Base-by-base conservation (phyloP, 1,140 invertebrate species). In the Scaptomyza montana region DNA sequence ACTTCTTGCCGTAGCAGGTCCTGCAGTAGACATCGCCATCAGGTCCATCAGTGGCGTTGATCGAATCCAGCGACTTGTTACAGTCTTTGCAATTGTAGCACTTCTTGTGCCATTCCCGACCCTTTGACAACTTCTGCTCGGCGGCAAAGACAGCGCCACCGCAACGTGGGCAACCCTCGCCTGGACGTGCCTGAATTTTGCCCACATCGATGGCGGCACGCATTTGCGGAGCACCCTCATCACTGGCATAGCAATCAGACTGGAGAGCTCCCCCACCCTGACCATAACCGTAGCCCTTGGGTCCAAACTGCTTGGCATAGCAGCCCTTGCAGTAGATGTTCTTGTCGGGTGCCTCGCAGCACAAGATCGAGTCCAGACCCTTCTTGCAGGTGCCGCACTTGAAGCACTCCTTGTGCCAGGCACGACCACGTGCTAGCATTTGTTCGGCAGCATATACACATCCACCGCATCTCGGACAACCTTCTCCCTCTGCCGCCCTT, bases 321-420 rank as follows among this genome's bases (percentile, higher is more conserved):
- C 97, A 98, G 87, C 97, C 96, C 97, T 97, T 98, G 94, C 99
- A 99, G 94, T 98, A 99, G 93, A 99, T 97, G 92, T 99, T 96
- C 74, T 97, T 97, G 92, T 99, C 98, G 80, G 98, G 96, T 89
- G 96, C 97, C 93, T 99, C 98, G 92, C 97, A 98, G 93, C 97
- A 97, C 93, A 97, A 98, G 78, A 97, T 96, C 67, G 98, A 99
- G 93, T 99, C 98, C 93, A 99, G 95, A 93, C 97, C 94, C 94
- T 99, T 99, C 90, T 94, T 94, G 94, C 99, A 99, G 81, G 95
- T 95, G 89, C 94, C 96, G 94, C 98, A 98, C 93, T 98, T 98
- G 95, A 98, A 98, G 94, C 97, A 98, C 93, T 97, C 96, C 94
- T 94, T 98, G 94, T 98, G 97, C 96, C 97, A 98, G 95, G 97